These are phyloP conservation scores for Pseudomugil tenellus DNA, from an alignment of 2,797 vertebrate species.

Conservation along the genomic window DNA sequence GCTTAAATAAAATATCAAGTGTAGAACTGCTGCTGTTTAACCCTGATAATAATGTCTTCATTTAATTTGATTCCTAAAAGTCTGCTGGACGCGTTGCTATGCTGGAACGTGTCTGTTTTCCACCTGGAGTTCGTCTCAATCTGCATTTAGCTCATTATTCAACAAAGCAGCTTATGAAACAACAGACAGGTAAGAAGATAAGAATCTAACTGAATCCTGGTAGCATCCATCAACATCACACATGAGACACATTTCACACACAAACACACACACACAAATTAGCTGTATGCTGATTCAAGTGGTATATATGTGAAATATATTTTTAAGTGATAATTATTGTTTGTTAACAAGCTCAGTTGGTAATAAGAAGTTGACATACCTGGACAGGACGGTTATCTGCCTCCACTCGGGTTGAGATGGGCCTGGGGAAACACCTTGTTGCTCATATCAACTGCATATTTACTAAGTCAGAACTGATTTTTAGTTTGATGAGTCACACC, in stretches of 20 bases:
- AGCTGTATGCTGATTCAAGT: no score
- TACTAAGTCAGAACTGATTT: no score
- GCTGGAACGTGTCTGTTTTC: background rate
- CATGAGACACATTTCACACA: background rate
- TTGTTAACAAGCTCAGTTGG: no score
- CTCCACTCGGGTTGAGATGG: no score
- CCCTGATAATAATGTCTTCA: constrained; percentile 21
- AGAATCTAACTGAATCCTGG: constrained; percentile 40
- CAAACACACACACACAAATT: no score
- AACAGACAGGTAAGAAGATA: constrained; percentile 21
- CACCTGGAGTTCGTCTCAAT: constrained; percentile 9
- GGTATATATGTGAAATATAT: no score
- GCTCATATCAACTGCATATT: no score
- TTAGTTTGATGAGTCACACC: no score
- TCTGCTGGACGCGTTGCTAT: background rate
- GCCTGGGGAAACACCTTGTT: no score
- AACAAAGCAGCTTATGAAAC: constrained; percentile 47
- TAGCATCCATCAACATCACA: background rate
- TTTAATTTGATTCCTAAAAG: constrained; percentile 8
- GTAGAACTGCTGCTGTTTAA: constrained; percentile 1
- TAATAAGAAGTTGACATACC: no score
- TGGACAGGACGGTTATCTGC: no score
- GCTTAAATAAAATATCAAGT: constrained; percentile 28
- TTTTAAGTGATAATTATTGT: no score
- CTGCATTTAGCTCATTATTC: constrained; percentile 26